phyloP scores from a whole-genome alignment of 1,140 invertebrate genomes.

The Orchesella cincta region DNA sequence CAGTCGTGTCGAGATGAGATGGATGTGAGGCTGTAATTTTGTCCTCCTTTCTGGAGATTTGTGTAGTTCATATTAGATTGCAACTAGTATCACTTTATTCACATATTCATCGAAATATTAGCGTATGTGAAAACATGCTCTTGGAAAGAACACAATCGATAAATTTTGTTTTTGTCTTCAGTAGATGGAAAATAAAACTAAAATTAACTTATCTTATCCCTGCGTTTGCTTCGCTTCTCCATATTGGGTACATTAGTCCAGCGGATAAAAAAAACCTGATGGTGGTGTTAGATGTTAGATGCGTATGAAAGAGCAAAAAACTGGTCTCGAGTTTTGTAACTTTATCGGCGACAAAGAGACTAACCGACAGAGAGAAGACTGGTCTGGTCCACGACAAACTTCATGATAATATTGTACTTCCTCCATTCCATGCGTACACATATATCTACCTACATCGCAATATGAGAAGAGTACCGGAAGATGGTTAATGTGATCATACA shows the following conservation, averaged over 20 bases:
- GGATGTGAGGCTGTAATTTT: too few relatives aligned
- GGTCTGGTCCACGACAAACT: not conserved
- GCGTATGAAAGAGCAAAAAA: not conserved
- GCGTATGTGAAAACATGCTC: too few relatives aligned
- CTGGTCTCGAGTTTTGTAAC: slow-evolving; percentile 7
- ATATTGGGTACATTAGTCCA: not conserved
- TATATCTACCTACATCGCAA: not conserved
- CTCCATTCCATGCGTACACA: not conserved
- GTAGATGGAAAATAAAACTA: slow-evolving; percentile 15
- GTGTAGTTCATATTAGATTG: not conserved
- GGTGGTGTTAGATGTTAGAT: not conserved
- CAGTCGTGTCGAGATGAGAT: too few relatives aligned
- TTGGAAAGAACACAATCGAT: not conserved
- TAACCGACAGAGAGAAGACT: not conserved
- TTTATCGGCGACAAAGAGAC: slow-evolving; percentile 1
- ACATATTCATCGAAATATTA: not conserved
- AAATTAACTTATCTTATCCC: slow-evolving; percentile 5
- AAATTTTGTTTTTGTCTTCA: not conserved
- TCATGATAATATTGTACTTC: not conserved
- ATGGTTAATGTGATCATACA: not conserved
- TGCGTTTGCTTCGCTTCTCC: not conserved
- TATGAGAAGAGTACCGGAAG: not conserved
- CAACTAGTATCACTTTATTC: not conserved
- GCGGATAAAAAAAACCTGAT: not conserved
- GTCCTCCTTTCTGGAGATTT: too few relatives aligned